Conservation (phyloP, 2,797 vertebrate species). For the Sparus aurata region DNA sequence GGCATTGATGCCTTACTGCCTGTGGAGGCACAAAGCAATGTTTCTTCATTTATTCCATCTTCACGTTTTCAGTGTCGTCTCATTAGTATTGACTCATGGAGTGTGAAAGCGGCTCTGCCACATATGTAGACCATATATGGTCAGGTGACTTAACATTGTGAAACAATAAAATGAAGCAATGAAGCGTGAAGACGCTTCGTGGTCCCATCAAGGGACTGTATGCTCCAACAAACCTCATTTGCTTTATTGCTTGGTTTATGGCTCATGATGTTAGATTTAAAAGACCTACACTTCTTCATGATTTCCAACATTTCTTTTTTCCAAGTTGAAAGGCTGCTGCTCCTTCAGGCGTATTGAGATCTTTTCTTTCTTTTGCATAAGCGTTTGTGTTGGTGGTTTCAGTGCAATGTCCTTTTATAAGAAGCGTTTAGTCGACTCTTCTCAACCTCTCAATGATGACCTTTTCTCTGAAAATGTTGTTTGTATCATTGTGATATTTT, state of each 20-base stretch:
- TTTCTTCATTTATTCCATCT: conserved; percentile 52
- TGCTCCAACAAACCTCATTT: conserved; percentile 30
- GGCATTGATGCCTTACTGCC: conserved; percentile 72
- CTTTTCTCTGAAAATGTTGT: conserved; percentile 72
- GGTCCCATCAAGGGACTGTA: conserved; percentile 44
- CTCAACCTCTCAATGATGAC: conserved; percentile 65
- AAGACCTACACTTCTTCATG: conserved; percentile 46
- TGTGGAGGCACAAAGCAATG: conserved; percentile 66
- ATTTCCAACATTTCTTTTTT: conserved; percentile 42
- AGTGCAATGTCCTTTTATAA: conserved; percentile 78
- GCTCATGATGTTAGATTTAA: conserved; percentile 36
- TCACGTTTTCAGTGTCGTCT: conserved; percentile 11
- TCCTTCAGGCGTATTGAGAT: conserved; percentile 50
- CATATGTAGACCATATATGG: conserved; percentile 33
- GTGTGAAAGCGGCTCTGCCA: conserved; percentile 5
- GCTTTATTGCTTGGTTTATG: conserved; percentile 44
- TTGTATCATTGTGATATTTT: conserved; percentile 83
- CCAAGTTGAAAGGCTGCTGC: conserved; percentile 48
- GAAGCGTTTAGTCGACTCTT: conserved; percentile 63
- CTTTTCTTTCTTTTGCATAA: conserved; percentile 35
- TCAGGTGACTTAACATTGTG: conserved; percentile 24
- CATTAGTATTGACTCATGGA: conserved; percentile 28
- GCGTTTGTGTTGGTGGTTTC: conserved; percentile 64
- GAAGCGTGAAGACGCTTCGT: conserved; percentile 25
- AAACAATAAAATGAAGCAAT: conserved; percentile 37